Percentiles rank a stretch among this genome's conserved stretches.
Evolutionary conservation across 1,140 invertebrate genomes (phyloP).

Genomic region (Cyclina sinensis): DNA sequence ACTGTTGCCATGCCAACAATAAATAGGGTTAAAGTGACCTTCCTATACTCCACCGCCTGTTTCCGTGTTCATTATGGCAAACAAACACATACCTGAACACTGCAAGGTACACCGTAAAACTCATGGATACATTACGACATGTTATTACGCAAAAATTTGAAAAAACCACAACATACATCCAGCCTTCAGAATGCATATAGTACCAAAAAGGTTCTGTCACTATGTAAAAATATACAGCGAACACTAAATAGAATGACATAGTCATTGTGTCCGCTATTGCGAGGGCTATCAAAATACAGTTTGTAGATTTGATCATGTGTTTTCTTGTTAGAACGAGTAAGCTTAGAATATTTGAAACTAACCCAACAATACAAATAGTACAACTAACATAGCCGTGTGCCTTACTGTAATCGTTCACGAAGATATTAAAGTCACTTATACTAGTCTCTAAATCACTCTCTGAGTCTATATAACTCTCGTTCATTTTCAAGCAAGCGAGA

Average conservation of each 20-base stretch:
- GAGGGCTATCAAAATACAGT: slow-evolving; percentile 93
- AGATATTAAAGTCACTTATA: too few relatives aligned
- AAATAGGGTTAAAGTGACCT: slow-evolving; percentile 92
- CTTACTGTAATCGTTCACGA: too few relatives aligned
- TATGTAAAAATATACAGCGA: slow-evolving; percentile 90
- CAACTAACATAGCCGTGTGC: slow-evolving; percentile 92
- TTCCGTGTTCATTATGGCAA: slow-evolving; percentile 91
- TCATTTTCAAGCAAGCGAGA: too few relatives aligned
- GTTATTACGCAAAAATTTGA: slow-evolving; percentile 91
- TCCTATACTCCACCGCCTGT: slow-evolving; percentile 90
- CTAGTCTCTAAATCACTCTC: too few relatives aligned
- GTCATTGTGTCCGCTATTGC: slow-evolving; percentile 95
- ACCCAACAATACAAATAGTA: slow-evolving; percentile 94
- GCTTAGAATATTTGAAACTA: slow-evolving; percentile 95
- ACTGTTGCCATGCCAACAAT: slow-evolving; percentile 91
- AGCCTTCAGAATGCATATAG: slow-evolving; percentile 73
- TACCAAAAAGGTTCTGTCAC: slow-evolving; percentile 64
- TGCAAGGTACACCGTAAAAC: slow-evolving; percentile 96
- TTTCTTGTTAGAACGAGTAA: slow-evolving; percentile 95
- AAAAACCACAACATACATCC: slow-evolving; percentile 83
- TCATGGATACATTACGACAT: slow-evolving; percentile 97
- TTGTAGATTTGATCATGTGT: slow-evolving; percentile 93
- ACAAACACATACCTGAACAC: slow-evolving; percentile 97
- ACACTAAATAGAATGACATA: slow-evolving; percentile 96
- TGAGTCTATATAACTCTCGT: too few relatives aligned